Evolutionary conservation across 2,888 invertebrate species (phyloP).

Genomic region (Merodon equestris): DNA sequence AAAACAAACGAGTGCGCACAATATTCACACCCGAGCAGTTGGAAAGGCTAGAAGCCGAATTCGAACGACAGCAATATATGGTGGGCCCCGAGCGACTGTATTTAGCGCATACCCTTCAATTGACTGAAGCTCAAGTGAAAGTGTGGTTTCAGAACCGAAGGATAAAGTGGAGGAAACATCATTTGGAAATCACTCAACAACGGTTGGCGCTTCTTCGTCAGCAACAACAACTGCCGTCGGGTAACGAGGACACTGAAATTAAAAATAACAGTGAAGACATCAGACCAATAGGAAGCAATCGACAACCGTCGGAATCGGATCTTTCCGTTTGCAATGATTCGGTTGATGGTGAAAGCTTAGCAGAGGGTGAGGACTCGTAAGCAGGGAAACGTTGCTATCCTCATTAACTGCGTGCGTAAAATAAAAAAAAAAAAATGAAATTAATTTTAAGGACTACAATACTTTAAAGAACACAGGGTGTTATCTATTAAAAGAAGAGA

Average conservation of each 20-base stretch:
- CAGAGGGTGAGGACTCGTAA: constrained; percentile 75
- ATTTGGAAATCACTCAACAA: constrained; percentile 94
- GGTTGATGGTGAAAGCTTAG: constrained; percentile 76
- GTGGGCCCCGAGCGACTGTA: constrained; percentile 96
- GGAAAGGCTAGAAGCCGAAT: constrained; percentile 95
- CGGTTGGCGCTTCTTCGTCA: constrained; percentile 82
- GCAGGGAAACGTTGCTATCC: constrained; percentile 11
- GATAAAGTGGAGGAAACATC: constrained; percentile 96
- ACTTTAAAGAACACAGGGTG: constrained; percentile 60
- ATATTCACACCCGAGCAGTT: constrained; percentile 98
- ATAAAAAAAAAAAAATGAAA: no score
- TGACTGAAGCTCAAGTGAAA: constrained; percentile 84
- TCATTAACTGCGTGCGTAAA: no score
- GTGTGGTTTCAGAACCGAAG: constrained; percentile 96
- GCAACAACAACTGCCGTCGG: constrained; percentile 76
- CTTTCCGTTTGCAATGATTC: constrained; percentile 79
- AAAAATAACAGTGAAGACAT: constrained; percentile 73
- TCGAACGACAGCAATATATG: constrained; percentile 98
- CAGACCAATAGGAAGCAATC: constrained; percentile 57
- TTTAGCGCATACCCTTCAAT: constrained; percentile 83
- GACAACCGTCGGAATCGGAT: constrained; percentile 76
- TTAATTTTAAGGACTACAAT: constrained; percentile 28
- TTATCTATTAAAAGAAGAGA: constrained; percentile 47
- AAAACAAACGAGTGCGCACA: constrained; percentile 93
- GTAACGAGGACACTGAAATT: constrained; percentile 71